Evolutionary conservation across 2,113 vertebrate species (phyloP), one percentile per base, ranked within the genome.

Genomic region (Siphamia tubifer): DNA sequence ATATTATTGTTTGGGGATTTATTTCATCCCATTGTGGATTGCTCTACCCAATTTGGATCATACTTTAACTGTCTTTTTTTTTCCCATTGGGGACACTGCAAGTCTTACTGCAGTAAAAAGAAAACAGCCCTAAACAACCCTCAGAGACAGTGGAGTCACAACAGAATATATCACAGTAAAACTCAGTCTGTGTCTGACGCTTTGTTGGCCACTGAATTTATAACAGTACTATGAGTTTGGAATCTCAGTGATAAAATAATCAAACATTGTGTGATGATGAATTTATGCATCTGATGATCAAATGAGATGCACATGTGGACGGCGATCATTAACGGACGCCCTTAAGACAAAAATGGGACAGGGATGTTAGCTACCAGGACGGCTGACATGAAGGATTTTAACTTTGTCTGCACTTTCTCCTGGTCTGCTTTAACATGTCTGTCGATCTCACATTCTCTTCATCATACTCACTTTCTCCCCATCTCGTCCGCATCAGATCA

Each of bases 401-500:
- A 38, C 43, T 47, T 24, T n/a, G 2, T 54, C 45, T 61, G 45
- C 13, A n/a, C n/a, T 53, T 55, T 55, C 31, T 31, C 30, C 4
- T 5, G 2, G 34, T 45, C 44, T 13, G 3, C 42, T 6, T 48
- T 31, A 19, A 21, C n/a, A 19, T 3, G 12, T 38, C 47, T 39
- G 36, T 10, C 32, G 44, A 10, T 25, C 17, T 56, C 40, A 20
- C 6, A 39, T 17, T 6, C 62, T 48, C 47, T 55, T 58, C 69
- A 66, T 73, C 62, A 32, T 23, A 30, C 65, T 73, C 52, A 35
- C 48, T 65, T 62, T 53, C 28, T 57, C 42, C 48, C 44, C 30
- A 17, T 19, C 66, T 39, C 47, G 6, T 54, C 58, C 42, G 69
- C 57, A 65, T 62, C 51, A 76, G 77, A 88, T 90, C 82, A 89